Conservation (phyloP, 2,113 vertebrate species). For the Isichthys henryi region DNA sequence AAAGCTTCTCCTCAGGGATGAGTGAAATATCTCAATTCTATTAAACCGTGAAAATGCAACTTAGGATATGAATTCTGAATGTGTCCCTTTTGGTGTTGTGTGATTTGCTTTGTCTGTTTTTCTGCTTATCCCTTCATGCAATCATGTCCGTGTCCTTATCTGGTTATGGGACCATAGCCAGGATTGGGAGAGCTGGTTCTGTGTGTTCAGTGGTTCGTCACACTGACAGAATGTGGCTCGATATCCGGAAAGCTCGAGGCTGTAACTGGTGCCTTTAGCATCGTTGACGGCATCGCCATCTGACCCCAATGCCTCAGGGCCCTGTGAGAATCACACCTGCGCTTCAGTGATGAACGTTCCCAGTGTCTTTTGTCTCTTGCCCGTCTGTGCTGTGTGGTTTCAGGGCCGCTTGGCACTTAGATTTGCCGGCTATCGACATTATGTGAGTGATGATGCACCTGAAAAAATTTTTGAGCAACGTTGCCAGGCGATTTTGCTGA, state of each 20-base stretch:
- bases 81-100: not conserved
- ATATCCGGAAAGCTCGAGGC: not conserved
- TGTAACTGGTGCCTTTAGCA: not conserved
- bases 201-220: not conserved
- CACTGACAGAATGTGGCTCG: not conserved
- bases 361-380: not conserved
- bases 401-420: not conserved
- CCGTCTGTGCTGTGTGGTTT: not conserved
- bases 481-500: not conserved
- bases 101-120: not conserved
- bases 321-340: not conserved
- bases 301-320: not conserved
- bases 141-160: not conserved
- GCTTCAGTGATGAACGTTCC: not conserved
- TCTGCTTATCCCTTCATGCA: not conserved
- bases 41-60: not conserved
- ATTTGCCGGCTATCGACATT: not conserved
- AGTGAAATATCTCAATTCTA: not conserved
- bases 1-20: not conserved
- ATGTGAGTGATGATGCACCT: not conserved
- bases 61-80: not conserved
- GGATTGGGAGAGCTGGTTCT: not conserved
- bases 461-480: not conserved
- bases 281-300: not conserved
- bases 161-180: not conserved